Evolutionary conservation across 2,113 vertebrate genomes (phyloP).

Genomic region (Engraulis encrasicolus): DNA sequence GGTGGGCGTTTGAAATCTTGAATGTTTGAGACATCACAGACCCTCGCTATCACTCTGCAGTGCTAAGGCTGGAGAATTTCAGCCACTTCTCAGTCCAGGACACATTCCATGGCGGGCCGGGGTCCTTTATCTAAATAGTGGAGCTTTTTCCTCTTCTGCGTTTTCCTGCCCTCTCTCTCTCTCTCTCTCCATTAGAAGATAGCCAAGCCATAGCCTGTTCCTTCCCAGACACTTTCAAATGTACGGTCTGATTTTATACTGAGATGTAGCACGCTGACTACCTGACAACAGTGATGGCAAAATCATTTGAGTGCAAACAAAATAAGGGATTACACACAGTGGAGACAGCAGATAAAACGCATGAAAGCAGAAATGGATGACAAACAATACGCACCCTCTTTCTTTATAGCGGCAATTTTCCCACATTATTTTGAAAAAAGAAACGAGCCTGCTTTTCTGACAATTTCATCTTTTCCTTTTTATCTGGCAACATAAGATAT

Average conservation of each 20-base stretch:
- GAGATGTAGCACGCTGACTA: neutral
- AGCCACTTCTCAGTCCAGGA: neutral
- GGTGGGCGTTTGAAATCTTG: neutral
- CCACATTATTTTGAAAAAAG: neutral
- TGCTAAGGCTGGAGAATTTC: constrained; percentile 16
- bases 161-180: too few relatives aligned
- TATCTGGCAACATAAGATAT: neutral
- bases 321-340: neutral
- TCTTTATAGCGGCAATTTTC: neutral
- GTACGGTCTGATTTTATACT: neutral
- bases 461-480: neutral
- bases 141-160: neutral
- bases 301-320: neutral
- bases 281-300: neutral
- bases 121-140: constrained; percentile 14
- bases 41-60: neutral
- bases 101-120: constrained; percentile 10
- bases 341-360: neutral
- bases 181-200: neutral
- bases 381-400: neutral
- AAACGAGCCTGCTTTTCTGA: neutral
- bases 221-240: neutral
- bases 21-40: constrained; percentile 18
- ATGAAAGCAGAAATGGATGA: neutral
- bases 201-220: neutral